These are phyloP conservation scores for Sycophila sp. DNA, from an alignment of 1,140 invertebrate species.

Conservation along the genomic window DNA sequence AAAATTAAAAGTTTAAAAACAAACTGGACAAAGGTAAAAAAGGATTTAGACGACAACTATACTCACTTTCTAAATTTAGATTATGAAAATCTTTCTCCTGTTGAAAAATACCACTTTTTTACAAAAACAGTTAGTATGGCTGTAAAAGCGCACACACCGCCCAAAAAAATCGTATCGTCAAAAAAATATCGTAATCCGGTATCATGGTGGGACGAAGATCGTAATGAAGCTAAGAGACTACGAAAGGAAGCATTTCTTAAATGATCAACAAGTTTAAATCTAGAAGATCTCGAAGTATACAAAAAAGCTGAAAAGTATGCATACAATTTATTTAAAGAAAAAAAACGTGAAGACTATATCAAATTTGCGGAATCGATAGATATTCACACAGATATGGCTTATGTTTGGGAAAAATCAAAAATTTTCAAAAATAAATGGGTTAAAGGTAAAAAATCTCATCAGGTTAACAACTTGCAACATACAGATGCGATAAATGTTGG, in stretches of 20 bases:
- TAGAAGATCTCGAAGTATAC: neutral
- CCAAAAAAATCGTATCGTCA: neutral
- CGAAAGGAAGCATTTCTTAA: neutral
- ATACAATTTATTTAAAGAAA: neutral
- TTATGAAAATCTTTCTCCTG: neutral
- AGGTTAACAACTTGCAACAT: neutral
- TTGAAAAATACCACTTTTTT: neutral
- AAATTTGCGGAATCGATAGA: constrained; percentile 4
- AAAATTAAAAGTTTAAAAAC: neutral
- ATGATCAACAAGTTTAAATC: neutral
- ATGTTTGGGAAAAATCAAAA: constrained; percentile 18
- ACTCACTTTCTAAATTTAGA: neutral
- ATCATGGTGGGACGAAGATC: neutral
- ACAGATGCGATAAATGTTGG: neutral
- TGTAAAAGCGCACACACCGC: neutral
- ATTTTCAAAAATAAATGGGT: constrained; percentile 11
- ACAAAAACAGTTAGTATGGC: neutral
- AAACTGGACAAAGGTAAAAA: neutral
- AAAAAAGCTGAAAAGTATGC: neutral
- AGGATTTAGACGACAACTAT: neutral
- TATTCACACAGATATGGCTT: neutral
- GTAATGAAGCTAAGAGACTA: neutral
- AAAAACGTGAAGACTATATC: neutral
- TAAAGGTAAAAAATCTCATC: neutral
- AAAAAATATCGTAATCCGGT: neutral